Evolutionary conservation across 2,113 vertebrate species (phyloP).

Genomic region (Grus americana): DNA sequence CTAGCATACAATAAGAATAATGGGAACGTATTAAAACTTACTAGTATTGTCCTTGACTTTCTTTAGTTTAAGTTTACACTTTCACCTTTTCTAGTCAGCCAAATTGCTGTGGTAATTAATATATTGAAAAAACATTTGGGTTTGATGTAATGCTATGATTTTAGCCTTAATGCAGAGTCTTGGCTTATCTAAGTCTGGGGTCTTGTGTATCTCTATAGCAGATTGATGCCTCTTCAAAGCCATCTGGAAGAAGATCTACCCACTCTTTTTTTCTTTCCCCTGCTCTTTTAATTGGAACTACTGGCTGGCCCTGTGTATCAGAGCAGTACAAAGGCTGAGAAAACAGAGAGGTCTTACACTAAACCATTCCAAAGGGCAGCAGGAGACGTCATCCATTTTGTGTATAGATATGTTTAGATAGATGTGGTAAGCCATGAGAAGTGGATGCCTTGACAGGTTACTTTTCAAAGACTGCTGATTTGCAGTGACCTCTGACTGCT

Average conservation of each 20-base stretch:
- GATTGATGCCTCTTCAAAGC: conserved; percentile 34
- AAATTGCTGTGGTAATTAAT: background rate
- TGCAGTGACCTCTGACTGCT: conserved; percentile 66
- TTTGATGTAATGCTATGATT: conserved; percentile 44
- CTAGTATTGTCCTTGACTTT: background rate
- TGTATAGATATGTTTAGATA: conserved; percentile 63
- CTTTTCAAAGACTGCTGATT: conserved; percentile 68
- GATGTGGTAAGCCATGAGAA: conserved; percentile 69
- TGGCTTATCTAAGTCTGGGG: conserved; percentile 45
- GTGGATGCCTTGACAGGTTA: conserved; percentile 63
- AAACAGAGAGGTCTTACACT: conserved; percentile 56
- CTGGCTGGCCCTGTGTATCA: conserved; percentile 43
- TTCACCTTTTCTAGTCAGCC: background rate
- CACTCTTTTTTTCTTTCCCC: background rate
- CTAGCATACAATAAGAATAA: background rate
- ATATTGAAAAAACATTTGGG: conserved; percentile 25
- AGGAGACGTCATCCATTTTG: conserved; percentile 58
- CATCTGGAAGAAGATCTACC: conserved; percentile 59
- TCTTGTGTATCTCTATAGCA: conserved; percentile 53
- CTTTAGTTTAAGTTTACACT: background rate
- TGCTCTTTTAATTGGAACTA: conserved; percentile 66
- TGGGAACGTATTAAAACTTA: background rate
- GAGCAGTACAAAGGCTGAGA: conserved; percentile 62
- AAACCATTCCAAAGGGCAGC: conserved; percentile 61
- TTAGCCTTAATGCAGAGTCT: conserved; percentile 37